Evolutionary conservation across 2,797 vertebrate species (phyloP), one percentile per base, ranked within the genome.

Genomic region (Crenichthys baileyi): DNA sequence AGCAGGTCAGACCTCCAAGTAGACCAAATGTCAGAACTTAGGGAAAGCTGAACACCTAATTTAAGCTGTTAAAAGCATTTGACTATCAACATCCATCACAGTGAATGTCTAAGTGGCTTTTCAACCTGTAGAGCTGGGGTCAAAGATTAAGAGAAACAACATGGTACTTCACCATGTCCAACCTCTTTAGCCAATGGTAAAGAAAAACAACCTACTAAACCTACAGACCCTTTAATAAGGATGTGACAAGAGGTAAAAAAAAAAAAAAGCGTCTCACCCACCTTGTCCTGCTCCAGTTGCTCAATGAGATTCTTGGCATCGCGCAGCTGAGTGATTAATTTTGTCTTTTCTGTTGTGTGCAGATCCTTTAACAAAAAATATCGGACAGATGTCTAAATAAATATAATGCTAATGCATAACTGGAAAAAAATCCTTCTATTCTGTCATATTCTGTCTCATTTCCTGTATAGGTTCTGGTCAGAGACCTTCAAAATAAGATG

Each of bases 211-310:
- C 75, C 73, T 77, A 77, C 77, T 76, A 20, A 79, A 73, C 67
- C 26, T 53, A 36, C 44, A 75, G 58, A 56, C 60, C 51, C 26
- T 46, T 83, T 53, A 79, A 77, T 84, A 78, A 87, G 80, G 60
- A 78, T 3, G 56, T 50, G 24, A 36, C 4, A 36, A 36, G 36
- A 36, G 36, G 36, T 36, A 36, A 36, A 36, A 36, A 36, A 20
- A 41, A 5, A 86, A 67, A 36, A 76, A 55, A n/a, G 48, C 41
- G 48, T 36, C n/a, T 87, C 50, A 44, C 92, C 94, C 95, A 99
- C 98, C 97, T 99, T 99, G 95, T 99, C 98, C 95, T 99, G 98
- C 91, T 99, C 97, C 91, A 99, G 96, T 90, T 99, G 98, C 86
- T 99, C 98, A 90, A 99, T 97, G 81, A 96, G 96, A 92, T 99